Percentiles rank a stretch among this genome's conserved stretches.
Conservation (phyloP, 2,113 vertebrate genomes). For the Apus apus region DNA sequence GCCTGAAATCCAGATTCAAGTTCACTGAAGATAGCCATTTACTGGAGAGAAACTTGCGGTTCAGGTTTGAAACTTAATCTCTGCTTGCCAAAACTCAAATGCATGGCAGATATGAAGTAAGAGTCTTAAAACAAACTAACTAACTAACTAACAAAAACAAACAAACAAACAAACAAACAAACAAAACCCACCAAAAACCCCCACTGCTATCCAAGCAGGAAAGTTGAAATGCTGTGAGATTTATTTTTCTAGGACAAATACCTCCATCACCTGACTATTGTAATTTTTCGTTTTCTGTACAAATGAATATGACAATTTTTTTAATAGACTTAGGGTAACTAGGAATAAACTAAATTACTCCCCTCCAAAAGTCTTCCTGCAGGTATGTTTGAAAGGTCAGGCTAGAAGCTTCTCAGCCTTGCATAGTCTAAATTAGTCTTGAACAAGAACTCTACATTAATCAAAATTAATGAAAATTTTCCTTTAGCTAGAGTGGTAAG, state of each 20-base stretch:
- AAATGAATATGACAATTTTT: neutral
- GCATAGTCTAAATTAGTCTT: neutral
- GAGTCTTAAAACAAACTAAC: neutral
- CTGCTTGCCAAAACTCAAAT: neutral
- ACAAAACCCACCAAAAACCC: no score
- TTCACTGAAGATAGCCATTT: neutral
- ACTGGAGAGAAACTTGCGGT: neutral
- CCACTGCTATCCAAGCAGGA: neutral
- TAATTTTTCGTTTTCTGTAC: neutral
- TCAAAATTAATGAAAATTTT: neutral
- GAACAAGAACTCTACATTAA: neutral
- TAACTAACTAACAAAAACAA: no score
- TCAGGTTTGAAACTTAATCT: neutral
- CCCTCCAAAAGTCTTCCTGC: neutral
- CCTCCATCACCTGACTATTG: neutral
- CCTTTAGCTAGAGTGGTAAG: neutral
- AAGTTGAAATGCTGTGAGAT: neutral
- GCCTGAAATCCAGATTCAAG: neutral
- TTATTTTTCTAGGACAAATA: neutral
- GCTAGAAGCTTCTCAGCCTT: conserved; percentile 9
- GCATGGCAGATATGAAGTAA: neutral
- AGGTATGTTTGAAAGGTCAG: conserved; percentile 6
- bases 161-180: no score
- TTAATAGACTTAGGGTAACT: neutral
- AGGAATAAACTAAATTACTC: neutral